Evolutionary conservation across 2,113 vertebrate species (phyloP).

Genomic region (Barnardius zonarius): DNA sequence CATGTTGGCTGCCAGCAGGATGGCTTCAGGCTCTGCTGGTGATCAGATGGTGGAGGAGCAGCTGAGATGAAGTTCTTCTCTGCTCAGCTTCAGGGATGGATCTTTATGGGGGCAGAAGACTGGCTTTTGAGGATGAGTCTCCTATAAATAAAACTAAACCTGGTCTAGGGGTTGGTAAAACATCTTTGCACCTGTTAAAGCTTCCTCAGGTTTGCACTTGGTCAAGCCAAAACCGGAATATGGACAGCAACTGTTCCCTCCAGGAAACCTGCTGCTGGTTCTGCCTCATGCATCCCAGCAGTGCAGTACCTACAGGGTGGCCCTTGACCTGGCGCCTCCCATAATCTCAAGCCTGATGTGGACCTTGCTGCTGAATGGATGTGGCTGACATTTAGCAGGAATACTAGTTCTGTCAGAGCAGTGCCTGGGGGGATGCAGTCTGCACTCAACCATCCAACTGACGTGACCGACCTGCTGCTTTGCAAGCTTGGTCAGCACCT

Average conservation of each 20-base stretch:
- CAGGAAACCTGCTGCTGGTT: background rate
- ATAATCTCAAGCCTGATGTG: background rate
- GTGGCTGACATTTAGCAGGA: constrained; percentile 52
- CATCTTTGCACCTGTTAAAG: background rate
- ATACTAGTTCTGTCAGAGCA: background rate
- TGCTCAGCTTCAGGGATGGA: background rate
- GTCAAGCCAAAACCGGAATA: background rate
- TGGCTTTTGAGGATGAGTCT: background rate
- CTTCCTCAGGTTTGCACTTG: background rate
- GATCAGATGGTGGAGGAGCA: background rate
- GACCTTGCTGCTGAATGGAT: background rate
- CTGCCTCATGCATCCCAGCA: background rate
- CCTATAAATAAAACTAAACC: background rate
- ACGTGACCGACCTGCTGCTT: background rate
- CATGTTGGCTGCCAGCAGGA: background rate
- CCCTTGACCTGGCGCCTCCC: background rate
- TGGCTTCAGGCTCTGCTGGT: background rate
- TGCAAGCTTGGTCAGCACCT: constrained; percentile 28
- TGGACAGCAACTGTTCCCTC: background rate
- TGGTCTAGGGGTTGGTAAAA: background rate
- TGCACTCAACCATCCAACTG: background rate
- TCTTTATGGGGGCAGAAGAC: background rate
- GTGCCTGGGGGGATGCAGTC: constrained; percentile 24
- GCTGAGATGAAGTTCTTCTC: background rate
- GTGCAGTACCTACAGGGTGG: background rate